These are phyloP conservation scores for Pogonus chalceus DNA, from an alignment of 1,140 invertebrate species.

Conservation along the genomic window DNA sequence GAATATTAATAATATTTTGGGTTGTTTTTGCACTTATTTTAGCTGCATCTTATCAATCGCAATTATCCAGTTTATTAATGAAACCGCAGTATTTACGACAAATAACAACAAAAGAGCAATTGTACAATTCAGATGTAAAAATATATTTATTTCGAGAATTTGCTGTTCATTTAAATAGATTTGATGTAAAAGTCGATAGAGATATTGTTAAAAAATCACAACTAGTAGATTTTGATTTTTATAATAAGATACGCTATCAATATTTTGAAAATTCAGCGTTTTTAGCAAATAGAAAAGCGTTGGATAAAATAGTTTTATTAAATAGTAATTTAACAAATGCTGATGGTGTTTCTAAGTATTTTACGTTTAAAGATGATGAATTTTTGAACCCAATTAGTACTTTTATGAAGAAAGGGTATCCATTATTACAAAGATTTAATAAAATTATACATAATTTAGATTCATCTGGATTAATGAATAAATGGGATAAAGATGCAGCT, in stretches of 20 bases:
- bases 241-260: neutral
- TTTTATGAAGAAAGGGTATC: neutral
- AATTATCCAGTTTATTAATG: neutral
- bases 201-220: neutral
- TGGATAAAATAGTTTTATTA: neutral
- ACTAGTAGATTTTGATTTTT: neutral
- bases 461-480: neutral
- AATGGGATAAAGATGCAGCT: neutral
- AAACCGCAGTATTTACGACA: neutral
- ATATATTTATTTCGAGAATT: neutral
- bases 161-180: neutral
- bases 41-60: neutral
- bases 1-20: neutral
- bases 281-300: neutral
- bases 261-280: neutral
- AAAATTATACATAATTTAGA: neutral
- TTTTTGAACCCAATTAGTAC: neutral
- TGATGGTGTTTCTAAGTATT: neutral
- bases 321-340: neutral
- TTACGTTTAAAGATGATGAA: neutral
- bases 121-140: neutral
- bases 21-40: neutral
- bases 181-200: neutral
- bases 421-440: neutral
- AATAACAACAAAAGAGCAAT: neutral